Evolutionary conservation across 2,888 invertebrate species (phyloP), one percentile per base, ranked within the genome.

Genomic region (Malthinus flaveolus): DNA sequence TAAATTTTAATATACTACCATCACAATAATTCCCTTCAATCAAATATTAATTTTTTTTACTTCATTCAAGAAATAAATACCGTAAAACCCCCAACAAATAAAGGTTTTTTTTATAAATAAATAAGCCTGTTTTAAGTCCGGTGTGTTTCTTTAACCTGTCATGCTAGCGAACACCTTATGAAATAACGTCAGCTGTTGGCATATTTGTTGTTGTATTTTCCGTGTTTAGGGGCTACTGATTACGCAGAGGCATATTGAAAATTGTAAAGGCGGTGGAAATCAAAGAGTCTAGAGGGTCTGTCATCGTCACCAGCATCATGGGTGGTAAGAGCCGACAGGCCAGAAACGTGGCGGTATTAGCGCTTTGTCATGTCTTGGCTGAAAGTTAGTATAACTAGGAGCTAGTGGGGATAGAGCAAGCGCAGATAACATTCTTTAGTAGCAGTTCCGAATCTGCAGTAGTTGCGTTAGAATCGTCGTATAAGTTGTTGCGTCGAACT

Each of bases 271-370:
- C 75, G 15, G 78, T 76, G 71, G 63, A 73, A 68, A 73, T 78
- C 78, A 79, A 80, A 79, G 77, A 66, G 64, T 69, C 71, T 68
- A 70, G 71, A 76, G 74, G 74, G 74, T 75, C 78, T 78, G 79
- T 79, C 80, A 78, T 79, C 79, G 78, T 79, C 79, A 78, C 78
- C 74, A 74, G 70, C 80, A 72, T 78, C 77, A 79, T 80, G 80
- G 80, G 80, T 80, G 80, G 80, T 76, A 78, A 73, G 68, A 75
- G 74, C 75, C 75, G 79, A 78, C 77, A 75, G 71, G 73, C 72
- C 70, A 73, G 75, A 77, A 75, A 78, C 76, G 78, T 75, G 77
- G 77, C 73, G 75, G 78, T 73, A 78, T 79, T 79, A 78, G 72
- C 77, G 78, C 79, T 79, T 77, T 78, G 79, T 79, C 79, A 78